Evolutionary conservation across 2,113 vertebrate species (phyloP).

Genomic region (Chaetodon trifascialis): DNA sequence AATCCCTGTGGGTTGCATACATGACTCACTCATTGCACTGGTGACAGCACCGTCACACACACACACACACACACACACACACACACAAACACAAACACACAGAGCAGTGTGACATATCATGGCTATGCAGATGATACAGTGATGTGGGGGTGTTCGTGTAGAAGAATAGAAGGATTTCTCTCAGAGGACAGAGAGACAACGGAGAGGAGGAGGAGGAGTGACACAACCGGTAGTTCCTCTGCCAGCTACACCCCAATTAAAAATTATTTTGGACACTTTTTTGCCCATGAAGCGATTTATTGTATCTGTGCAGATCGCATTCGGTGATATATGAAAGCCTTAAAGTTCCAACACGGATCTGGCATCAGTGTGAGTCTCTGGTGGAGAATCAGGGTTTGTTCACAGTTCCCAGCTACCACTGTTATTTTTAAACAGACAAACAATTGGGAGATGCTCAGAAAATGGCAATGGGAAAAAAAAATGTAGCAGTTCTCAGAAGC

Average conservation of each 20-base stretch:
- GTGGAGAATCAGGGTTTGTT: background rate
- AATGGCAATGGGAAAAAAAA: background rate
- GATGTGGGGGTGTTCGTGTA: slow-evolving; percentile 64
- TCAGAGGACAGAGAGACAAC: slow-evolving; percentile 59
- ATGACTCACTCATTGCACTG: slow-evolving; percentile 61
- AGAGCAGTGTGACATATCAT: slow-evolving; percentile 33
- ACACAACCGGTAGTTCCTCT: slow-evolving; percentile 41
- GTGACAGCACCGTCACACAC: slow-evolving; percentile 31
- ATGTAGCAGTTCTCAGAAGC: background rate
- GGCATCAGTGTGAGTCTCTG: background rate
- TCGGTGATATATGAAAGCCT: background rate
- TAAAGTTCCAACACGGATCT: background rate
- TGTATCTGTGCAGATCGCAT: background rate
- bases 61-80: slow-evolving; percentile 15
- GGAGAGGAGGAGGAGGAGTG: slow-evolving; percentile 55
- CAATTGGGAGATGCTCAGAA: no score
- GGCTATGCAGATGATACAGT: slow-evolving; percentile 55
- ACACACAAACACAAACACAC: slow-evolving; percentile 19
- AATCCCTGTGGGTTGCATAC: slow-evolving; percentile 47
- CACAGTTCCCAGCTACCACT: background rate
- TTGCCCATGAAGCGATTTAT: background rate
- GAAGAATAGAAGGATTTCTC: slow-evolving; percentile 65
- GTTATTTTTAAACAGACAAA: background rate
- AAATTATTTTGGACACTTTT: slow-evolving; percentile 42
- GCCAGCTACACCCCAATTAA: slow-evolving; percentile 56